Evolutionary conservation across 2,113 vertebrate genomes (phyloP), one percentile per base, ranked within the genome.

Genomic region (Rhynchomys soricoides): DNA sequence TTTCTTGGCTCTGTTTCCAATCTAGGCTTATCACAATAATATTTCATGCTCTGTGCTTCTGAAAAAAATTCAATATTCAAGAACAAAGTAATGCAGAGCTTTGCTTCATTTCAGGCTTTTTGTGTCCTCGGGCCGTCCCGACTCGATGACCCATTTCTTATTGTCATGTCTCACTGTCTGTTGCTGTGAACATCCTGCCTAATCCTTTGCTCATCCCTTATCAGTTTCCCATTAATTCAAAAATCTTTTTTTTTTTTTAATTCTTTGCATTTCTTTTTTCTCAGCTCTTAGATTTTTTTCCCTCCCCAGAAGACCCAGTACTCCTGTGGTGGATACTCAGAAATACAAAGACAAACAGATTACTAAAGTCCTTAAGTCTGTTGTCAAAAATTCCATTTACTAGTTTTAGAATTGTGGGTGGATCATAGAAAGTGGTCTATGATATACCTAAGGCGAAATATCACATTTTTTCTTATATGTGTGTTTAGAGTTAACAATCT

Each of bases 121-220:
- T 97, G 96, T 98, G 96, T 98, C 98, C 98, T 97, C 97, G 83
- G 98, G 98, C 98, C 97, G 93, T 97, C 97, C 97, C 98, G 98
- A 97, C 97, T 97, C 97, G 97, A 79, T 98, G 98, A 96, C 97
- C 78, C 96, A 97, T 96, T 74, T 98, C 98, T 97, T 97, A 98
- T 98, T 98, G 98, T 95, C 97, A 92, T 93, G 96, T 98, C 97
- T 98, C 97, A 91, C 96, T 70, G 34, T 97, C 96, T 75, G 24
- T 96, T 24, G 12, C 97, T 98, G 97, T 64, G 48, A 95, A 96
- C 97, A 96, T 97, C 96, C 97, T 95, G 66, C 70, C 86, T 98
- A 98, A 98, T 98, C 98, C 97, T 97, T 97, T 97, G 95, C 86
- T 92, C 95, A 90, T 91, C 95, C 91, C 97, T 98, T 98, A 98